Evolutionary conservation across 2,113 vertebrate species (phyloP), one percentile per base, ranked within the genome.

Genomic region (Sylvilagus bachmani): DNA sequence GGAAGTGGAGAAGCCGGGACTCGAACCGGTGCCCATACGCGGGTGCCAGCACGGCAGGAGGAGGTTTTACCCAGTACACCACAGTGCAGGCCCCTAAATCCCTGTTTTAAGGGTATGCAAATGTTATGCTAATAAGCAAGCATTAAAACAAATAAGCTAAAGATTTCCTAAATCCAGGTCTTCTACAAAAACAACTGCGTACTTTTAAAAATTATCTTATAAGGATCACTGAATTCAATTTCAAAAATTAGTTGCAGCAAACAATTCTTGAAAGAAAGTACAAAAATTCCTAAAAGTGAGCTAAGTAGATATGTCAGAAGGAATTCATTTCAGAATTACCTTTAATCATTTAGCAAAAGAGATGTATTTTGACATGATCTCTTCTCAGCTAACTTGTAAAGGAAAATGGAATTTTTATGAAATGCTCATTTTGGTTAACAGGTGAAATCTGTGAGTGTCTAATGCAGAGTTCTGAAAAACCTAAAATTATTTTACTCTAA

Each of bases 101-200:
- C 12, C 29, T 49, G 13, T 87, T 17, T 73, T 79, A 49, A 85
- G 73, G 33, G 21, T 13, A 73, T 67, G 78, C 33, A 74, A 51
- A 70, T 31, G 8, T 75, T 78, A 44, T 36, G 7, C 10, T 70
- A 53, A 87, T 33, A 33, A 36, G 5, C 24, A 88, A 61, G 36
- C 33, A 83, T 89, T 89, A 89, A 92, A 71, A 71, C 67, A 71
- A 61, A 71, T 14, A 92, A n/a, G 77, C 62, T 75, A 58, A 38
- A 78, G 44, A 8, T 79, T 55, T 29, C 7, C 31, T 49, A 81
- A 71, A 89, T 78, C 38, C 55, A 9, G 71, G 31, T 78, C 8
- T 13, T 88, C n/a, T 78, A 92, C 64, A 92, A 86, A 84, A 81
- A 86, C 33, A 44, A 81, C 27, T 36, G 17, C 77, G 51, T 44